Conservation (phyloP, 2,113 vertebrate genomes). For the Psittacula cyanocephala region DNA sequence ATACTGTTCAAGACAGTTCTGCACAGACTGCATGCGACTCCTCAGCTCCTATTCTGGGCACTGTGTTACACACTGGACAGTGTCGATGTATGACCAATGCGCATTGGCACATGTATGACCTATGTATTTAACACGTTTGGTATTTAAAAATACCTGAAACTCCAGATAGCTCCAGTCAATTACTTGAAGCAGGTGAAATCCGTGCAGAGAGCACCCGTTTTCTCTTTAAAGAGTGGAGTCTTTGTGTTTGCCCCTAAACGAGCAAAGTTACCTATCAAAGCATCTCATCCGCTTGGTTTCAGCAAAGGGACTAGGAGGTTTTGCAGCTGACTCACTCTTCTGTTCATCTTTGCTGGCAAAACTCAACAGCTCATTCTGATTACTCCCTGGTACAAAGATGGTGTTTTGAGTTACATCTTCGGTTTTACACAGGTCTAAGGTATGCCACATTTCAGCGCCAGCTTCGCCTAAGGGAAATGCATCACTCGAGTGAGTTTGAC, state of each 20-base stretch:
- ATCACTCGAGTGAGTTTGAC: neutral
- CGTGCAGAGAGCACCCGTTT: rapidly evolving
- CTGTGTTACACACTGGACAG: neutral
- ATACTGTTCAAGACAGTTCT: neutral
- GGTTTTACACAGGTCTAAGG: neutral
- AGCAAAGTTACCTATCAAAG: neutral
- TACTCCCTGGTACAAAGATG: neutral
- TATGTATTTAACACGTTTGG: neutral
- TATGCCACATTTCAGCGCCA: neutral
- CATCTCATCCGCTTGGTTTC: neutral
- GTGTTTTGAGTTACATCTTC: neutral
- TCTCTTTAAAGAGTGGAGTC: neutral
- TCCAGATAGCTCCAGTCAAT: neutral
- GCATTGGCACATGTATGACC: neutral
- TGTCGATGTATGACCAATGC: neutral
- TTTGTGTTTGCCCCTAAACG: neutral
- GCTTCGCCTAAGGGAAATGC: neutral
- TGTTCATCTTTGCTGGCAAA: neutral
- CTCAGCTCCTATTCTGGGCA: neutral
- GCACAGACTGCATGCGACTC: neutral
- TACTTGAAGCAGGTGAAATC: neutral
- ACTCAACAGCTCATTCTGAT: neutral
- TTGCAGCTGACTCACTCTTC: neutral
- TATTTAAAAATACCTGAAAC: neutral
- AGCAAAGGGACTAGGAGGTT: neutral